Evolutionary conservation across 2,113 vertebrate genomes (phyloP).

Genomic region (Microcebus tavaratra): DNA sequence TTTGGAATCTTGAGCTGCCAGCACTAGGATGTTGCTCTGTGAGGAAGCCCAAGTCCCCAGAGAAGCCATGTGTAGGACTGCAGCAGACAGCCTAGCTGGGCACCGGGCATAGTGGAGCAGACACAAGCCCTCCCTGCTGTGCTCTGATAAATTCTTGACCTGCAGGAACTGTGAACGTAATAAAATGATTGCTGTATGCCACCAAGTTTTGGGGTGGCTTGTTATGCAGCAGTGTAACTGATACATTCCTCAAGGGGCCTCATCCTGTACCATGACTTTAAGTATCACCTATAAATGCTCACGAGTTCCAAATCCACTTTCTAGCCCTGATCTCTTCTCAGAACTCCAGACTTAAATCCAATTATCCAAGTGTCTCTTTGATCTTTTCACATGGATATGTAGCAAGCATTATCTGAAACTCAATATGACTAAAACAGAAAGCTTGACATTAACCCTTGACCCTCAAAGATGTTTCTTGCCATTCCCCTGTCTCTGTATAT

Average conservation of each 20-base stretch:
- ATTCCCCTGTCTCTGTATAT: background rate
- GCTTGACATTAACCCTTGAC: background rate
- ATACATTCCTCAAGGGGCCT: background rate
- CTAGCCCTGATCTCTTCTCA: background rate
- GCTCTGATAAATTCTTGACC: background rate
- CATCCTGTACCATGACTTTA: background rate
- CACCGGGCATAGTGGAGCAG: background rate
- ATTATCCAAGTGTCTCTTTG: background rate
- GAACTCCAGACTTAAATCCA: constrained; percentile 20
- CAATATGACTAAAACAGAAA: background rate
- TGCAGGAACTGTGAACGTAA: background rate
- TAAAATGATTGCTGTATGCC: background rate
- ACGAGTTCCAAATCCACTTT: background rate
- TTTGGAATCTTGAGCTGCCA: background rate
- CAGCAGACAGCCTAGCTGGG: background rate
- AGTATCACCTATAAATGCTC: background rate
- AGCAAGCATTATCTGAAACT: background rate
- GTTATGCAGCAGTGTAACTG: background rate
- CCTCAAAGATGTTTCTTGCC: background rate
- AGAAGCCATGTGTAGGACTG: background rate
- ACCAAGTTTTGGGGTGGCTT: background rate
- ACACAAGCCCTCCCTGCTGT: background rate
- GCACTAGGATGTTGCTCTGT: background rate
- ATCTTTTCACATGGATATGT: background rate
- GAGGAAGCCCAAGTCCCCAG: background rate